Evolutionary conservation across 2,113 vertebrate genomes (phyloP), one percentile per base, ranked within the genome.

Genomic region (Sturnus vulgaris): DNA sequence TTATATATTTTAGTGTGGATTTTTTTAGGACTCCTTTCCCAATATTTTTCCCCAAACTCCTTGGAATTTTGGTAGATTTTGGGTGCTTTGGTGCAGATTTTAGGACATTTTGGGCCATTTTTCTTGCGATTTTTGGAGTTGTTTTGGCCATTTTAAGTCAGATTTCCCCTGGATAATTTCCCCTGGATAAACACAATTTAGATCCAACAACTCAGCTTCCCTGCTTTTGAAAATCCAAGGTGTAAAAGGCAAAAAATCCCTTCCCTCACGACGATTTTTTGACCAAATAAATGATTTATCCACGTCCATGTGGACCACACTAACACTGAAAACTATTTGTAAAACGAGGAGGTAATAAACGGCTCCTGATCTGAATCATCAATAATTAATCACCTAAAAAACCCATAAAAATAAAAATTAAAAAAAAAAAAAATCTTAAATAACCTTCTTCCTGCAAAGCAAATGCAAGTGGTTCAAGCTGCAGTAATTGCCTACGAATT

Each of bases 401-500:
- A 96, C n/a, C n/a, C n/a, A n/a, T n/a, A 93, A 20, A 21, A 13
- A 11, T 42, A 10, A 27, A 24, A 18, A 10, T 52, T n/a, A n/a
- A n/a, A n/a, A n/a, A n/a, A n/a, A n/a, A 40, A 40, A 40, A 95
- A 77, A 70, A 82, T 49, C 90, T 83, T 95, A 93, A 91, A 90
- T 77, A 90, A 61, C n/a, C 37, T 88, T 71, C 85, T 97, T 97
- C 97, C 97, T 96, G 89, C 82, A 95, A 89, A 92, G 85, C 96
- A 89, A 97, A 97, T 90, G 89, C 94, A 90, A 92, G 87, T n/a
- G 82, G 77, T 94, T 96, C 95, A 95, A 92, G 93, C 94, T 78
- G 64, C 65, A 55, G 46, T 96, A 97, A 98, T 97, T 97, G 93
- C 94, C 90, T 93, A 88, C 92, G 97, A 97, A 98, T 97, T 96